phyloP scores from a whole-genome alignment of 2,888 invertebrate genomes.

The Pimpla rufipes region DNA sequence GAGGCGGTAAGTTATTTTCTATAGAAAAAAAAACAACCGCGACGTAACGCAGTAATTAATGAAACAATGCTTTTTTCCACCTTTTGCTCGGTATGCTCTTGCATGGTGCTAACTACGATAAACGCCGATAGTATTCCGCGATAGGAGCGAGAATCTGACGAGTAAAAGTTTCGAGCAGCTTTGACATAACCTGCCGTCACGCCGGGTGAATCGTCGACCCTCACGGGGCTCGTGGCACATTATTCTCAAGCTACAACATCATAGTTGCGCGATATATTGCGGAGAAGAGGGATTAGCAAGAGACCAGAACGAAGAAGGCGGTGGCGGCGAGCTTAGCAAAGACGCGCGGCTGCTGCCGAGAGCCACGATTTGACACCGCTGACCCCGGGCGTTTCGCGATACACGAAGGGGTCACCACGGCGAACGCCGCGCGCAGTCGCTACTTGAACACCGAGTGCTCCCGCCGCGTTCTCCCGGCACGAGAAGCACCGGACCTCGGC shows the following conservation, averaged over 20 bases:
- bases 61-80: not conserved
- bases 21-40: too few species aligned
- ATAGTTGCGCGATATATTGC: slow-evolving; percentile 47
- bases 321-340: slow-evolving; percentile 73
- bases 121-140: slow-evolving; percentile 3
- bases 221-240: slow-evolving; percentile 34
- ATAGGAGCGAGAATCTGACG: not conserved
- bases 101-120: not conserved
- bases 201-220: slow-evolving; percentile 59
- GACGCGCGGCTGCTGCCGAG: slow-evolving; percentile 72
- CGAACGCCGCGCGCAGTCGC: slow-evolving; percentile 78
- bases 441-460: slow-evolving; percentile 77
- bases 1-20: too few species aligned
- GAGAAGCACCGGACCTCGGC: slow-evolving; percentile 72
- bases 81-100: too few species aligned
- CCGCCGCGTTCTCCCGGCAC: slow-evolving; percentile 46
- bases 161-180: slow-evolving; percentile 38
- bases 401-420: slow-evolving; percentile 79
- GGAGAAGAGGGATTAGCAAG: slow-evolving; percentile 49
- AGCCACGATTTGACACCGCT: slow-evolving; percentile 80
- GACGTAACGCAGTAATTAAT: slow-evolving; percentile 3
- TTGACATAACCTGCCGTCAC: slow-evolving; percentile 66
- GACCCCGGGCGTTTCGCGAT: slow-evolving; percentile 81
- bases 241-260: slow-evolving; percentile 47
- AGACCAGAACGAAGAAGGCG: slow-evolving; percentile 51